Conservation (phyloP, 2,888 invertebrate species). For the Tuta absoluta region DNA sequence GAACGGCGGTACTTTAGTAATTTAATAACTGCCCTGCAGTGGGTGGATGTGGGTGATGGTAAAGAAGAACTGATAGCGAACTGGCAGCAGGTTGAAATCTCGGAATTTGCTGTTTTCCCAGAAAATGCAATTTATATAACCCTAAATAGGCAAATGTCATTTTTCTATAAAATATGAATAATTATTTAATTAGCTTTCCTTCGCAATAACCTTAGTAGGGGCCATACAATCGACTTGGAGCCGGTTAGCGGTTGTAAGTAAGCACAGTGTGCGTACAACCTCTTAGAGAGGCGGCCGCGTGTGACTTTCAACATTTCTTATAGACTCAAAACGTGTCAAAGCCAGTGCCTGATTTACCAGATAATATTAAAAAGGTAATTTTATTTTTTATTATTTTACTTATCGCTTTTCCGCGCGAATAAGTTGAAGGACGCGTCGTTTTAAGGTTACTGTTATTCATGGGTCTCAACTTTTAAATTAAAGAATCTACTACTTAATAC, state of each 20-base stretch:
- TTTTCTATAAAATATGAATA: too few relatives aligned
- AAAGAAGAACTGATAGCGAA: too few relatives aligned
- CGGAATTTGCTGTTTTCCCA: too few relatives aligned
- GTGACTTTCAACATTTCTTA: conserved; percentile 2
- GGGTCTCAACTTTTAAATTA: background rate
- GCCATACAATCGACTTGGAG: conserved; percentile 18
- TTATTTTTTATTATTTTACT: background rate
- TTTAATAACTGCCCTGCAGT: too few relatives aligned
- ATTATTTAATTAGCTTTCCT: too few relatives aligned
- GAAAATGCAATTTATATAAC: too few relatives aligned
- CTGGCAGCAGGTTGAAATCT: too few relatives aligned
- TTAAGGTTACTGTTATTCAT: background rate
- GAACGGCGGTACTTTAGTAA: too few relatives aligned
- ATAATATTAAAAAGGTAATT: conserved; percentile 22
- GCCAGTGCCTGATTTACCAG: conserved; percentile 17
- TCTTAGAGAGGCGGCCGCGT: background rate
- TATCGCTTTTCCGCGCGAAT: conserved; percentile 3
- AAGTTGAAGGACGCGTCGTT: background rate
- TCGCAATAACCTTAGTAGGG: conserved; percentile 6
- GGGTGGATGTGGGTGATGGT: too few relatives aligned
- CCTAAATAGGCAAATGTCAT: too few relatives aligned
- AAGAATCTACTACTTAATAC: conserved; percentile 11
- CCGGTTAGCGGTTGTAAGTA: conserved; percentile 16
- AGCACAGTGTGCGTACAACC: conserved; percentile 16
- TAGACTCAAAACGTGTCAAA: conserved; percentile 11